Evolutionary conservation across 2,113 vertebrate genomes (phyloP).

Genomic region (Heloderma charlesbogerti): DNA sequence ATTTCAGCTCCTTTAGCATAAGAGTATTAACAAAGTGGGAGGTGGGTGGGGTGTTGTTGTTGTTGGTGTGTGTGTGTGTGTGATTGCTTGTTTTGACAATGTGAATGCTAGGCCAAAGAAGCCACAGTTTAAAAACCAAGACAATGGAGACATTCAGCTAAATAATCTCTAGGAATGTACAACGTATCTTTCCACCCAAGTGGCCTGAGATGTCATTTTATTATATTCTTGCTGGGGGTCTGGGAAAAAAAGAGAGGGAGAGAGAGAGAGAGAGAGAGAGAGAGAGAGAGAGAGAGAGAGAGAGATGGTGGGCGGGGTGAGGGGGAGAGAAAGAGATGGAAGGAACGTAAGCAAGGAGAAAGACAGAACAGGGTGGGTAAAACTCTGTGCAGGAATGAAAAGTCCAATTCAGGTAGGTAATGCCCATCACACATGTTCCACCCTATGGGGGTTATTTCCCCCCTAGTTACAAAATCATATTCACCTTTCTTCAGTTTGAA

Average conservation of each 20-base stretch:
- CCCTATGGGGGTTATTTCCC: constrained; percentile 47
- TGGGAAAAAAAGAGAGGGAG: not conserved
- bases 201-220: not conserved
- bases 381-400: not conserved
- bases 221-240: not conserved
- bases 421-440: not conserved
- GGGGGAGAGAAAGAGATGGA: fast-evolving
- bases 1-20: not conserved
- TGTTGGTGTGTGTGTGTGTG: too few relatives aligned
- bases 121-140: not conserved
- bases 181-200: not conserved
- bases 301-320: not conserved
- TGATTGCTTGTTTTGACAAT: not conserved
- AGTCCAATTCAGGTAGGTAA: constrained; percentile 49
- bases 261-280: fast-evolving
- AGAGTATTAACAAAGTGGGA: not conserved
- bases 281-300: not conserved
- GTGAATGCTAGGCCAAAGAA: not conserved
- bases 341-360: not conserved
- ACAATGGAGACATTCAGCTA: not conserved
- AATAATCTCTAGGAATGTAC: not conserved
- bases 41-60: not conserved
- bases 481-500: constrained; percentile 48
- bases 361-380: not conserved
- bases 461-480: constrained; percentile 52